Conservation (phyloP, 2,888 invertebrate species). For the Dicycla oo region DNA sequence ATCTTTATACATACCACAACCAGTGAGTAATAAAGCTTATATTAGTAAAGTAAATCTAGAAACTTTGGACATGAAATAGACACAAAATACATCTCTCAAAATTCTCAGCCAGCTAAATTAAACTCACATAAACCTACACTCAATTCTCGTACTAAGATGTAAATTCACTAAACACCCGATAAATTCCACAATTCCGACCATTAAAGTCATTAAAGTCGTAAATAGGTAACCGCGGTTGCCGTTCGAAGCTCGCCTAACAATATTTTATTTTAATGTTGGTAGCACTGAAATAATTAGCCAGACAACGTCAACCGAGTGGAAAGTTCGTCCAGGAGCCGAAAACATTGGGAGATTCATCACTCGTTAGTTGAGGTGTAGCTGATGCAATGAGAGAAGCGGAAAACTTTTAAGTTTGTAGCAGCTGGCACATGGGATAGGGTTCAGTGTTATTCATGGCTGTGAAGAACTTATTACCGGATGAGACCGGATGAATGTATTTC, state of each 20-base stretch:
- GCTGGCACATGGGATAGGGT: too few species aligned
- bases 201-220: constrained; percentile 61
- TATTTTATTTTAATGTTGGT: constrained; percentile 63
- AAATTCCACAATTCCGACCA: constrained; percentile 60
- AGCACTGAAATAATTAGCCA: constrained; percentile 57
- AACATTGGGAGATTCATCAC: constrained; percentile 25
- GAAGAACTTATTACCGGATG: background rate
- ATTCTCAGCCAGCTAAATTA: constrained; percentile 24
- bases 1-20: background rate
- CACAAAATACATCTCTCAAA: background rate
- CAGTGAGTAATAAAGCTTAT: background rate
- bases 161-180: constrained; percentile 63
- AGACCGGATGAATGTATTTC: background rate
- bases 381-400: background rate
- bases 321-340: constrained; percentile 38
- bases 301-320: constrained; percentile 53
- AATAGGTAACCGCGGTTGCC: constrained; percentile 62
- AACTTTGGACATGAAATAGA: background rate
- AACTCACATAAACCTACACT: constrained; percentile 44
- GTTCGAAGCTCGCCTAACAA: constrained; percentile 38
- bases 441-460: background rate
- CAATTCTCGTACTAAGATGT: constrained; percentile 55
- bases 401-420: background rate
- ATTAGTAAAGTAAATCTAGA: background rate
- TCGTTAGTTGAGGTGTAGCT: background rate